Conservation (phyloP, 2,113 vertebrate species). For the Galeopterus variegatus region DNA sequence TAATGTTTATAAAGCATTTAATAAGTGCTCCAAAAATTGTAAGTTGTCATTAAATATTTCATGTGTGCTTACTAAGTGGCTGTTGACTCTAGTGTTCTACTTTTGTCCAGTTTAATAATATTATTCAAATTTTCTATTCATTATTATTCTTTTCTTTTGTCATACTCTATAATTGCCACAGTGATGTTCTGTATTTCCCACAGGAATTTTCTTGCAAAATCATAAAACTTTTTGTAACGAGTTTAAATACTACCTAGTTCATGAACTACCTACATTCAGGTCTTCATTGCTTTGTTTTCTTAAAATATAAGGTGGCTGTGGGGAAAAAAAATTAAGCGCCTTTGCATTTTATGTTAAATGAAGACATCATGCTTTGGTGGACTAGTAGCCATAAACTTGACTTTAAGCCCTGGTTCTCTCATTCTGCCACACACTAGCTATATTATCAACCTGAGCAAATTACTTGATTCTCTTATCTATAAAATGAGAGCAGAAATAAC, state of each 20-base stretch:
- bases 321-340: neutral
- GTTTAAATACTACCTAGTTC: neutral
- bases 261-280: neutral
- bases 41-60: neutral
- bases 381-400: neutral
- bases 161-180: neutral
- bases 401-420: neutral
- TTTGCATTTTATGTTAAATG: slow-evolving; percentile 20
- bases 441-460: neutral
- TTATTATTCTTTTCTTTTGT: neutral
- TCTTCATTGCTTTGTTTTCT: neutral
- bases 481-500: neutral
- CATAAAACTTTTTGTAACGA: neutral
- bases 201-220: neutral
- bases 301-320: slow-evolving; percentile 1
- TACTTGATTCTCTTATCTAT: neutral
- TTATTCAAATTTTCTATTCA: neutral
- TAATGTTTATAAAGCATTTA: neutral
- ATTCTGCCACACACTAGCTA: neutral
- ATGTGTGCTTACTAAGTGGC: neutral
- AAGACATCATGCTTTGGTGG: neutral
- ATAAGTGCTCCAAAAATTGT: neutral
- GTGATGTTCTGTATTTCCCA: neutral
- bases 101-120: neutral
- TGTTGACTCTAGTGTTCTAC: neutral